These are phyloP conservation scores for Operophtera brumata DNA, from an alignment of 2,888 invertebrate genomes.

Conservation along the genomic window DNA sequence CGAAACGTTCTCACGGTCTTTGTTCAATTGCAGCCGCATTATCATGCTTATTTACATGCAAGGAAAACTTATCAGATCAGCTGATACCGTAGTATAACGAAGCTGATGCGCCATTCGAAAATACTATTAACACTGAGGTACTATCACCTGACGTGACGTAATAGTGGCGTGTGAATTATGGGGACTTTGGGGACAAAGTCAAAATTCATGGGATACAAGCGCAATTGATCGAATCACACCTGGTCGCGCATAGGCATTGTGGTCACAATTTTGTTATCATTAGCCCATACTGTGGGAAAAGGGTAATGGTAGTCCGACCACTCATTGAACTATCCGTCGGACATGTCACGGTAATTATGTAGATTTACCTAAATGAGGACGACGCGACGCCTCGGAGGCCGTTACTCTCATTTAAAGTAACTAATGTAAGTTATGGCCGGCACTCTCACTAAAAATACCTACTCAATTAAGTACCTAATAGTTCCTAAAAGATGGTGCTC, in stretches of 20 bases:
- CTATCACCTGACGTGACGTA: conserved; percentile 26
- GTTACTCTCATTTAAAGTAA: conserved; percentile 37
- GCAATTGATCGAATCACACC: conserved; percentile 68
- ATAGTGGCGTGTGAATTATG: conserved; percentile 45
- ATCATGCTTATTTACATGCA: conserved; percentile 23
- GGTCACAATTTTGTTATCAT: conserved; percentile 51
- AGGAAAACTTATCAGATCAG: conserved; percentile 24
- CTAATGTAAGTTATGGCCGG: conserved; percentile 34
- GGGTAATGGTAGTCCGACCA: conserved; percentile 34
- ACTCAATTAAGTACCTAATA: conserved; percentile 41
- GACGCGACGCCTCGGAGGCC: conserved; percentile 29
- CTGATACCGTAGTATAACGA: conserved; percentile 5
- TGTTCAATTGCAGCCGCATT: conserved; percentile 31
- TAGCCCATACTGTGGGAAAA: conserved; percentile 57
- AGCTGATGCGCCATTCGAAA: conserved; percentile 12
- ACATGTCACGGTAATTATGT: conserved; percentile 34
- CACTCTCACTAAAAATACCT: conserved; percentile 37
- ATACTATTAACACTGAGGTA: conserved; percentile 13
- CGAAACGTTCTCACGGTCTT: conserved; percentile 64
- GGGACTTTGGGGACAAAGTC: conserved; percentile 51
- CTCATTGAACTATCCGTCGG: conserved; percentile 28
- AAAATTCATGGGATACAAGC: conserved; percentile 53
- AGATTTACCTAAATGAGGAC: conserved; percentile 35
- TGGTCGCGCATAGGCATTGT: conserved; percentile 52
- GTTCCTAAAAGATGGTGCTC: conserved; percentile 36